Evolutionary conservation across 2,888 invertebrate species (phyloP).

Genomic region (Steinernema carpocapsae): DNA sequence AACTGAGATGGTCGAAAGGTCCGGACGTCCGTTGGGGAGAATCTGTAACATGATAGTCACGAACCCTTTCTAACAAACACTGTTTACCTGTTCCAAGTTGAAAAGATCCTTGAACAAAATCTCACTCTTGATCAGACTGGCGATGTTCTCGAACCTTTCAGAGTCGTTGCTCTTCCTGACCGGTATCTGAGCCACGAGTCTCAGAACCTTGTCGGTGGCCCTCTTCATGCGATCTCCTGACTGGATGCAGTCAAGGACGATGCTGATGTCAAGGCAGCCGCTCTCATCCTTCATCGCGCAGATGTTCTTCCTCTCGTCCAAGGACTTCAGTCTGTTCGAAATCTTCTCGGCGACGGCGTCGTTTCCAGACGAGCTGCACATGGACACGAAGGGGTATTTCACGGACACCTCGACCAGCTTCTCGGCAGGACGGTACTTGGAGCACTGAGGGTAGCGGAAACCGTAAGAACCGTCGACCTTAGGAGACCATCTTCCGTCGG

Average conservation of each 20-base stretch:
- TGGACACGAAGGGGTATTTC: slow-evolving; percentile 93
- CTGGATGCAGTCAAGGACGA: slow-evolving; percentile 60
- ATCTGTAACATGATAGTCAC: too few relatives aligned
- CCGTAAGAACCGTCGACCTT: slow-evolving; percentile 46
- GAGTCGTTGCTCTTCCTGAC: slow-evolving; percentile 64
- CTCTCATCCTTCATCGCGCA: slow-evolving; percentile 79
- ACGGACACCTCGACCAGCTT: slow-evolving; percentile 89
- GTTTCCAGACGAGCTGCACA: slow-evolving; percentile 88
- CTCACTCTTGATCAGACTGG: slow-evolving; percentile 83
- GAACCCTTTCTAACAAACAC: too few relatives aligned
- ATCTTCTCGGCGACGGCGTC: slow-evolving; percentile 77
- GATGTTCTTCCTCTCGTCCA: slow-evolving; percentile 95
- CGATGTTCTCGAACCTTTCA: slow-evolving; percentile 72
- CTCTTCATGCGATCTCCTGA: slow-evolving; percentile 18
- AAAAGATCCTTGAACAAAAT: slow-evolving; percentile 80
- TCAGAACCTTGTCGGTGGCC: slow-evolving; percentile 37
- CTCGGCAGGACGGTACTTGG: slow-evolving; percentile 81
- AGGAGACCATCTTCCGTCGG: slow-evolving; percentile 95
- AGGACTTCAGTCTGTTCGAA: slow-evolving; percentile 83
- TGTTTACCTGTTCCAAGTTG: slow-evolving; percentile 64
- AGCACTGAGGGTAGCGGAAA: slow-evolving; percentile 69
- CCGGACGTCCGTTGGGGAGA: slow-evolving; percentile 86
- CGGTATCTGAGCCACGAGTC: slow-evolving; percentile 72
- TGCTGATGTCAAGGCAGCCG: slow-evolving; percentile 86
- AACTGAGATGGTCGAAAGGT: slow-evolving; percentile 85